Evolutionary conservation across 2,888 invertebrate genomes (phyloP), one percentile per base, ranked within the genome.

Genomic region (Rhogogaster chlorosoma): DNA sequence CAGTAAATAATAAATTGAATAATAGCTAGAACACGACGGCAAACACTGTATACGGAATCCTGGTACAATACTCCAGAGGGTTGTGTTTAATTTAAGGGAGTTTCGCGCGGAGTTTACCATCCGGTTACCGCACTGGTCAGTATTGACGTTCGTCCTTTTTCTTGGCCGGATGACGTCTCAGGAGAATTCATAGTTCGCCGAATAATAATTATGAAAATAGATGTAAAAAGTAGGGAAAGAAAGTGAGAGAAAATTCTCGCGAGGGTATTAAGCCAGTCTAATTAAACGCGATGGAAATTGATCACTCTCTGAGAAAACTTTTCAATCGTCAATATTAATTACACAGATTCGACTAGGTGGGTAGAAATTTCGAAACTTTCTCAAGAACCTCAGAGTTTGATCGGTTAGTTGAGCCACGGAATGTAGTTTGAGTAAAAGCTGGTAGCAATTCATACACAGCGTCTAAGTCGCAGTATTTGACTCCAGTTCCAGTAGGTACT

Each of bases 271-370:
- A 83, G 73, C 86, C 64, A 84, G 73, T 83, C 85, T 82, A 71
- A 86, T 84, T 84, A 87, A 77, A 80, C 73, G 49, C 85, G 87
- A 89, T 90, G 89, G 89, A 91, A 90, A 90, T 91, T 91, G 90
- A 92, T 91, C 88, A 89, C 88, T 88, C 87, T 70, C 87, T 70
- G 5, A 32, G 78, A 87, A 87, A 87, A 85, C 89, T 89, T 89
- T 90, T 89, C 88, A 91, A 91, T 89, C 89, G 91, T 92, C 90
- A 89, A 90, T 91, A 92, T 91, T 90, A 92, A 91, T 92, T 91
- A 90, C 86, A 88, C 86, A 84, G 26, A 26, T 32, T 83, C 67
- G 26, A 18, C 70, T 84, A 15, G 22, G 26, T 67, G 77, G 57
- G 83, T 85, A 85, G 86, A 89, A 91, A 91, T 91, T 90, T 88